These are phyloP conservation scores for Clinocottus analis DNA, from an alignment of 2,113 vertebrate genomes.

Conservation along the genomic window DNA sequence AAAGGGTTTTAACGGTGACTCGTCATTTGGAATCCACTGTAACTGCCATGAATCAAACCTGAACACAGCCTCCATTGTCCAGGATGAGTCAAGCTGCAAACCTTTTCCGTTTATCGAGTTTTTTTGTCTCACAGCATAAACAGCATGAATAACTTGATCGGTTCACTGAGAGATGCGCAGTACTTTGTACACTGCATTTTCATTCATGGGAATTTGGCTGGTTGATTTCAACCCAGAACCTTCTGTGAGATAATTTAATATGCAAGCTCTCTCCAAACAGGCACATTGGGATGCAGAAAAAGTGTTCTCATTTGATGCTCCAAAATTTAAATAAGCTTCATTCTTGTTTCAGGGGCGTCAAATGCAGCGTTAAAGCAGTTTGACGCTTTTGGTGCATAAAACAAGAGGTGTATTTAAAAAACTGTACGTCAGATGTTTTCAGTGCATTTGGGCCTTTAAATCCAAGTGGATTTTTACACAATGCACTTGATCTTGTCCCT, in stretches of 20 bases:
- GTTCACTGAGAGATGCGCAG: not conserved
- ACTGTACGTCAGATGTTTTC: too few species aligned
- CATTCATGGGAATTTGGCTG: not conserved
- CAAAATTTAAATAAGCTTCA: too few species aligned
- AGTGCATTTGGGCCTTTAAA: not conserved
- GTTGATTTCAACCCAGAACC: not conserved
- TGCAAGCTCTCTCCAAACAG: not conserved
- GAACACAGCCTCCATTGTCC: slow-evolving; percentile 7
- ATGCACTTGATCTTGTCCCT: not conserved
- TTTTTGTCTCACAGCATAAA: not conserved
- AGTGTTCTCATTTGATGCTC: not conserved
- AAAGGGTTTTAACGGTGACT: slow-evolving; percentile 22
- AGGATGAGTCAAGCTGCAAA: not conserved
- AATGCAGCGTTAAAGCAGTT: not conserved
- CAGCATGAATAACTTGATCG: not conserved
- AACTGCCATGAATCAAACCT: slow-evolving; percentile 24
- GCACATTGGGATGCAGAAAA: too few species aligned
- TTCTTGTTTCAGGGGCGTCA: not conserved
- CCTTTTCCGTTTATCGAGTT: not conserved
- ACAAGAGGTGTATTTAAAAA: too few species aligned
- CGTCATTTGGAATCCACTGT: slow-evolving; percentile 37
- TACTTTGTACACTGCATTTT: not conserved
- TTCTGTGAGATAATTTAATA: not conserved
- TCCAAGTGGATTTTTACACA: not conserved
- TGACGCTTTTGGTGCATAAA: too few species aligned